phyloP scores from a whole-genome alignment of 1,140 invertebrate genomes.

The Neoseiulus cucumeris region DNA sequence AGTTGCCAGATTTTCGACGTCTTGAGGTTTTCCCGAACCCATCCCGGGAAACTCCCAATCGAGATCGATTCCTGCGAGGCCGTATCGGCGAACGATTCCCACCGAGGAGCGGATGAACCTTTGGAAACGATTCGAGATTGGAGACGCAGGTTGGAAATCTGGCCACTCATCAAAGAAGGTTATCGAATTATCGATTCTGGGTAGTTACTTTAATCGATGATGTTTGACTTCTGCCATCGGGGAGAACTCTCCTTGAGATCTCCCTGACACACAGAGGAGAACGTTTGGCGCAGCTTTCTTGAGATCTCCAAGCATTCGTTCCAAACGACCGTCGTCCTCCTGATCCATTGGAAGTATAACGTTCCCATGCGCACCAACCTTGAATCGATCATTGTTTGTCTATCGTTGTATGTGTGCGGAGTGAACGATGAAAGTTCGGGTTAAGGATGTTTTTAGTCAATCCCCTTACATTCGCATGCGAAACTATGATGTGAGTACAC shows the following conservation, averaged over 20 bases:
- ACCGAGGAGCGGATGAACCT: constrained; percentile 4
- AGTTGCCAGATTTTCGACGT: background rate
- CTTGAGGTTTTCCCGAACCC: background rate
- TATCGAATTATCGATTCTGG: no score
- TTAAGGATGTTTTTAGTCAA: no score
- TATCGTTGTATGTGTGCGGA: no score
- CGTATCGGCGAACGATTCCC: background rate
- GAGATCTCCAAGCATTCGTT: background rate
- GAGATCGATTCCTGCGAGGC: background rate
- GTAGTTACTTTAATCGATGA: no score
- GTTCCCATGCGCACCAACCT: background rate
- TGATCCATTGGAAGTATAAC: background rate
- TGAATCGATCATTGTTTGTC: no score
- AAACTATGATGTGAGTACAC: background rate
- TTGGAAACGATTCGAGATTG: no score
- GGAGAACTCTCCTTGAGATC: no score
- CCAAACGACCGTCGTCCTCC: background rate
- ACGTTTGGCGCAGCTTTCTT: background rate
- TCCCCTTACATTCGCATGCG: no score
- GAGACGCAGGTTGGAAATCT: no score
- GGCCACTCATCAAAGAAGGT: no score
- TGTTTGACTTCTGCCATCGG: no score
- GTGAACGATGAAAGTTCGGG: no score
- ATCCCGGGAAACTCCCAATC: background rate
- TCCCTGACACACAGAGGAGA: background rate